These are phyloP conservation scores for Ophioninae sp. DNA, from an alignment of 2,888 invertebrate species.

Conservation along the genomic window DNA sequence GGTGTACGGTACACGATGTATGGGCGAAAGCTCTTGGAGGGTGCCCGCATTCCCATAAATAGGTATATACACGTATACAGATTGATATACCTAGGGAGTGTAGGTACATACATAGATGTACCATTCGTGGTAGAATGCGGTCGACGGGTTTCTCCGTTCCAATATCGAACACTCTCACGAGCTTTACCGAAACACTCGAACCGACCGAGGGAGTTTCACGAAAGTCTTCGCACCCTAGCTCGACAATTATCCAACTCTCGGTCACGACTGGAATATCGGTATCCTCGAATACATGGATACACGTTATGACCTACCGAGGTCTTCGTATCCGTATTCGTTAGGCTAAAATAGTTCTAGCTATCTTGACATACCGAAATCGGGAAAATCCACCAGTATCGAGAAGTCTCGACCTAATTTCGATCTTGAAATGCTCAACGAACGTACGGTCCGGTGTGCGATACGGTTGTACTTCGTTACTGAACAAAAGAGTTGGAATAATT, in stretches of 20 bases:
- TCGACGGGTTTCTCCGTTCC: slow-evolving; percentile 49
- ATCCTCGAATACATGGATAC: slow-evolving; percentile 32
- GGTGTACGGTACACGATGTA: slow-evolving; percentile 25
- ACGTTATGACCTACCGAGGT: slow-evolving; percentile 16
- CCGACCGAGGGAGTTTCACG: slow-evolving; percentile 38
- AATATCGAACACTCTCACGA: slow-evolving; percentile 39
- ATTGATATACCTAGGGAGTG: not conserved
- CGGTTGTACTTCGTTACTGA: slow-evolving; percentile 25
- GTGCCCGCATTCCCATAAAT: slow-evolving; percentile 43
- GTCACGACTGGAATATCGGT: slow-evolving; percentile 25
- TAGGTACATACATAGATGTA: slow-evolving; percentile 1
- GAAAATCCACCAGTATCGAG: slow-evolving; percentile 29
- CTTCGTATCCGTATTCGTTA: slow-evolving; percentile 35
- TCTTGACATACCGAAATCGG: slow-evolving; percentile 35
- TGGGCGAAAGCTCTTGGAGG: slow-evolving; percentile 60
- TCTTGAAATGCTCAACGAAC: slow-evolving; percentile 12
- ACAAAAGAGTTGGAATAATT: slow-evolving; percentile 32
- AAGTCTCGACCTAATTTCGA: slow-evolving; percentile 42
- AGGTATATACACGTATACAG: not conserved
- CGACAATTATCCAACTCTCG: slow-evolving; percentile 59
- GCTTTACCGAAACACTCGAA: slow-evolving; percentile 49
- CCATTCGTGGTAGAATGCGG: slow-evolving; percentile 33
- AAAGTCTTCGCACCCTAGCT: slow-evolving; percentile 53
- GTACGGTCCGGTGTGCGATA: not conserved
- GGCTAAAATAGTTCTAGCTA: slow-evolving; percentile 13